phyloP scores from a whole-genome alignment of 2,888 invertebrate species.

The Caenorhabditis panamensis region DNA sequence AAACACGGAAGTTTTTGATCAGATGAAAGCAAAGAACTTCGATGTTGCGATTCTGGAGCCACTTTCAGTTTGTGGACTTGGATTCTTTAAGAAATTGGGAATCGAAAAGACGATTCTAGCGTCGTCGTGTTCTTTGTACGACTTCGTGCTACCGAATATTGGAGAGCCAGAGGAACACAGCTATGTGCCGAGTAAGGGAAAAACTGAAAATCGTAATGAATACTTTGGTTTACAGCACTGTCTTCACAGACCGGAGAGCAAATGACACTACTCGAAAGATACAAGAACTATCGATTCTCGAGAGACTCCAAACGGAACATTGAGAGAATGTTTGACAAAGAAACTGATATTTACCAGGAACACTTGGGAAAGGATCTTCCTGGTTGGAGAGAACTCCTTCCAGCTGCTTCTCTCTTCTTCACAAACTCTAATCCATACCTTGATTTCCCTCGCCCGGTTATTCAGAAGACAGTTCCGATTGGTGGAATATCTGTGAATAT shows the following conservation, averaged over 20 bases:
- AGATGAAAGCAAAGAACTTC: slow-evolving; percentile 21
- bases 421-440: slow-evolving; percentile 62
- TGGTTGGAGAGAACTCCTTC: slow-evolving; percentile 26
- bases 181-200: slow-evolving; percentile 34
- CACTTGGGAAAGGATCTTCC: not conserved
- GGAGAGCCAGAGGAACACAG: slow-evolving; percentile 41
- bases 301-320: not conserved
- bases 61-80: slow-evolving; percentile 31
- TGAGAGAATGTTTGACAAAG: not conserved
- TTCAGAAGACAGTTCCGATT: slow-evolving; percentile 63
- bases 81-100: slow-evolving; percentile 27
- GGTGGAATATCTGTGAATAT: slow-evolving; percentile 51
- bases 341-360: not conserved
- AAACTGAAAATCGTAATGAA: too few species aligned
- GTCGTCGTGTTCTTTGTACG: slow-evolving; percentile 38
- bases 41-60: slow-evolving; percentile 52
- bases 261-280: slow-evolving; percentile 3
- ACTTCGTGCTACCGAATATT: slow-evolving; percentile 37
- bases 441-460: slow-evolving; percentile 59
- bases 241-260: not conserved
- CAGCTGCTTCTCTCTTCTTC: slow-evolving; percentile 33
- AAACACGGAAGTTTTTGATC: slow-evolving; percentile 7
- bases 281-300: slow-evolving; percentile 11
- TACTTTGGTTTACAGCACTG: not conserved
- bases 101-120: slow-evolving; percentile 50